Base-by-base conservation (phyloP, 2,797 vertebrate species). In the Dipus sagitta region DNA sequence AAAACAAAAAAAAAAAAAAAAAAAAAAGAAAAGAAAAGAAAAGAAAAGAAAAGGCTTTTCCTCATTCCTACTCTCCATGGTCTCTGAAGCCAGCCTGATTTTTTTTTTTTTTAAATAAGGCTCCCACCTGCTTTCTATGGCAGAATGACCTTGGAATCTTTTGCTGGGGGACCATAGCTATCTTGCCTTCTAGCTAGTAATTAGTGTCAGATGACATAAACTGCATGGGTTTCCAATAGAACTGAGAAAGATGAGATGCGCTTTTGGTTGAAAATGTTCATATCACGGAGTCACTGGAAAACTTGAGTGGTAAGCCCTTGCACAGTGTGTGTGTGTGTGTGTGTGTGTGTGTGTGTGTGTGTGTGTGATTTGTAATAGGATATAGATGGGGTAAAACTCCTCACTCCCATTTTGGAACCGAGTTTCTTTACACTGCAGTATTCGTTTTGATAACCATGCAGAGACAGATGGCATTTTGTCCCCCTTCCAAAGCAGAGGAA, bases 391-490 rank as follows among this genome's bases (percentile, higher is more conserved):
- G 70, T 93, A 42, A 91, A 96, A 86, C 4, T 96, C 92, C 95
- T 94, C 94, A 92, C 7, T 93, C 94, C 78, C 96, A 95, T 96
- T 97, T 96, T 96, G 97, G 97, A 97, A 94, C 88, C 1, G 68
- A 96, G 94, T 97, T 97, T 98, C 96, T 98, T 96, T 96, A 96
- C 74, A 1, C 97, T 97, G 80, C 96, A 97, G 97, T 97, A 98
- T 98, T 98, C 97, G 97, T 98, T 98, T 98, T 98, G 98, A 98
- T 98, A 98, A 97, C 98, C 97, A 92, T 97, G 97, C 97, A 97
- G 98, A 98, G 98, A 98, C 98, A 98, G 98, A 98, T 98, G 98
- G 98, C 98, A 97, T 97, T 98, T 97, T 98, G 98, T 98, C 97
- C 20, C 96, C 97, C 97, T 98, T 98, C 98, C 98, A 98, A 98